Base-by-base conservation (phyloP, 2,113 vertebrate genomes). In the Chionis minor region DNA sequence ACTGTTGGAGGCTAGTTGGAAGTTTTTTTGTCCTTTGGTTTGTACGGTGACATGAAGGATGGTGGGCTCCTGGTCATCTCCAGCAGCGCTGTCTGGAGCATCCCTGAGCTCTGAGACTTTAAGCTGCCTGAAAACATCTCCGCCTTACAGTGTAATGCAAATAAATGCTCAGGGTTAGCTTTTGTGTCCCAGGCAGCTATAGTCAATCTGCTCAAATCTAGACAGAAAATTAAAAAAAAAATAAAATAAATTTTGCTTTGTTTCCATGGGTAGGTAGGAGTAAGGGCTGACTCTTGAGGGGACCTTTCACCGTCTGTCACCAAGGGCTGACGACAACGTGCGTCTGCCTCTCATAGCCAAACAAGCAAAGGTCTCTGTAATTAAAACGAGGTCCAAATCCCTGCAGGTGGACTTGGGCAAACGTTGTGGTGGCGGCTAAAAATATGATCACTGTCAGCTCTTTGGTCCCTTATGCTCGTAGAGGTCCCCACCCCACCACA, bases 1-100 rank as follows among this genome's bases (percentile, higher is more conserved):
- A 92, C 42, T 69, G 72, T 94, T 82, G 38, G 84, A 87, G 70
- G 66, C 35, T 59, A 47, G 56, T 35, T 82, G 70, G 66, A 85
- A 81, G 84, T 3, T 33, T 47, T 81, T 70, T 71, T 88, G 58
- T 92, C 79, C 59, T 73, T 86, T 88, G 71, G 42, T 90, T 90
- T 88, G 49, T 54, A 23, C 1, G 7, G 33, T 70, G 58, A 61
- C 6, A 1, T 15, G 89, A 79, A 81, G 87, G 49, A 72, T 22
- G 47, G 44, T 35, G 56, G 55, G 22, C 23, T 90, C 38, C 58
- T 88, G 66, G 49, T 65, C 56, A 42, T 32, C 78, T 77, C 72
- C 13, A 1, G 45, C 54, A 58, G 54, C 2, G 3, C 33, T 3
- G 3, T 87, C 58, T 73, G 33, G 42, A 86, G 55, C 2, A 1